Base-by-base conservation (phyloP, 2,797 vertebrate genomes). In the Channa striata region DNA sequence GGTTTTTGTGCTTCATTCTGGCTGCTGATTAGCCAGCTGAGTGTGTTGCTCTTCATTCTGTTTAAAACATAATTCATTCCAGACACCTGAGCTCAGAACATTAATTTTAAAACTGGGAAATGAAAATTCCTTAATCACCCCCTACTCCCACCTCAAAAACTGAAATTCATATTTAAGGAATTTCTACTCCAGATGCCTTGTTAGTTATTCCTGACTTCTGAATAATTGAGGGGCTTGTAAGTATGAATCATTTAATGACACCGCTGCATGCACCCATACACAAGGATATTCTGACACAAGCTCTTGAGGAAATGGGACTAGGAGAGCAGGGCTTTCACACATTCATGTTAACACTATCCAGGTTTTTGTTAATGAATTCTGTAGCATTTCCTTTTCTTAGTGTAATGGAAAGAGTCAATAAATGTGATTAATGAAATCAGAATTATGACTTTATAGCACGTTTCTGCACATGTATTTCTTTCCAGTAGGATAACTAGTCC, bases 201-300 rank as follows among this genome's bases (percentile, higher is more conserved):
- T 85, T 90, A 89, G 90, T 92, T 87, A 91, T 89, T 88, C 78
- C 71, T 62, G 25, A 72, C 74, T 58, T 86, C 68, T 91, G 87
- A 90, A 91, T 91, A 86, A 92, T 92, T 89, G 74, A 92, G 78
- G 53, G 76, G 82, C 80, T 83, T 73, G 25, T 86, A 86, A 85
- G 85, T 87, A 87, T 84, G 82, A 91, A 89, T 90, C 86, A 84
- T 91, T 89, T 85, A 85, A 81, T 64, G 68, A 72, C 51, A 65
- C 68, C 17, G 21, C 71, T 14, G 64, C 59, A 54, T 69, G 69
- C 72, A 64, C 80, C 73, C 52, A 46, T 21, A 60, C 61, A 57
- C 49, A 59, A 66, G 44, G 61, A 61, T 64, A n/a, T 48, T 73
- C 69, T 61, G 60, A 85, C 60, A 54, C 25, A 20, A 63, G 65